Evolutionary conservation across 1,140 invertebrate genomes (phyloP), one percentile per base, ranked within the genome.

Genomic region (Drosophila triauraria): DNA sequence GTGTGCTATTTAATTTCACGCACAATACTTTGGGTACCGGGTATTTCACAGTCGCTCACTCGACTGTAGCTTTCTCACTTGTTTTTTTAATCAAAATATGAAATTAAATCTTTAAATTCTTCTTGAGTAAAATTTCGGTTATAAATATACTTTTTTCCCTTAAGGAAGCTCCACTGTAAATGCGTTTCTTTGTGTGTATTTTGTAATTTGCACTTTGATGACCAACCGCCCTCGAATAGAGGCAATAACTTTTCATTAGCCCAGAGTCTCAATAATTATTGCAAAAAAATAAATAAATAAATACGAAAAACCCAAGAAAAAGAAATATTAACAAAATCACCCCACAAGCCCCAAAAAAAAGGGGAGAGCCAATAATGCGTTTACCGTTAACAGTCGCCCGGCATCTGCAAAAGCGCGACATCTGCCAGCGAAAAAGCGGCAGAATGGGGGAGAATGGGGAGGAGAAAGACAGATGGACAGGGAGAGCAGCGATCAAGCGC

Each of bases 201-300:
- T 65, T 60, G 62, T 60, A 88, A 80, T 87, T 88, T 78, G 84
- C 80, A 62, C 80, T 78, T 70, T 72, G 80, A 83, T 76, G 68
- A 68, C 77, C 72, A 64, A 68, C 77, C 77, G 76, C 80, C 84
- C 80, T 69, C 65, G 47, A 63, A 54, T 58, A 50, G 27, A 25
- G 50, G 80, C 62, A 47, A 71, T 76, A 78, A 61, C 67, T 75
- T 47, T 74, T 72, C 68, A 72, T 60, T 59, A 72, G 32, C 54
- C 30, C 27, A 60, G 30, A 57, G 27, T 51, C 17, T 38, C 20
- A 42, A 59, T 30, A 60, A 72, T 35, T 43, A 72, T 60, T 72
- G 44, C 46, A 42, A 23, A 51, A 30, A 32, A 40, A 23, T 15
- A 53, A 35, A 53, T 51, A 38, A 54, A 54, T 56, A 56, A 56